These are phyloP conservation scores for Andrena trimmerana DNA, from an alignment of 2,888 invertebrate species.

Conservation along the genomic window DNA sequence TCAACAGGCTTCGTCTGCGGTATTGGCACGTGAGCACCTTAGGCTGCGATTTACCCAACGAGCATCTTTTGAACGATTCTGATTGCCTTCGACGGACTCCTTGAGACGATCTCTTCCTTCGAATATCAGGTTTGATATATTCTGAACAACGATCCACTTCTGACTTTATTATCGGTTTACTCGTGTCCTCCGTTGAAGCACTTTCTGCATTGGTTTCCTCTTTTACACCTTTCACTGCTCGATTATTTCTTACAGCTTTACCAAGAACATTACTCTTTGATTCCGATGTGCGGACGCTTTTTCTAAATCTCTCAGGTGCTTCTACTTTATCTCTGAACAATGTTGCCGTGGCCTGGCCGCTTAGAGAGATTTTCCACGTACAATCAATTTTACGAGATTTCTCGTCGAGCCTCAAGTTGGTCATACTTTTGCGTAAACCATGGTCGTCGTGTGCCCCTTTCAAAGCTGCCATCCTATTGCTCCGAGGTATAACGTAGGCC, in stretches of 20 bases:
- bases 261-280: not conserved
- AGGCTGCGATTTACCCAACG: conserved; percentile 15
- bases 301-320: not conserved
- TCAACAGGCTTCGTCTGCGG: conserved; percentile 58
- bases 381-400: conserved; percentile 18
- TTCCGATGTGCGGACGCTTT: not conserved
- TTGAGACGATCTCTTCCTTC: not conserved
- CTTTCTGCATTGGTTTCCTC: not conserved
- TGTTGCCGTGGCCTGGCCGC: conserved; percentile 24
- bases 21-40: conserved; percentile 63
- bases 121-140: not conserved
- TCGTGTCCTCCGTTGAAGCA: not conserved
- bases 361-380: conserved; percentile 43
- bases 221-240: not conserved
- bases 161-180: not conserved
- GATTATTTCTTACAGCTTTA: not conserved
- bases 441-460: conserved; percentile 67
- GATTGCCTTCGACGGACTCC: conserved; percentile 4
- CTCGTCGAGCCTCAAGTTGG: conserved; percentile 60
- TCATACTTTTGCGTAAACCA: conserved; percentile 69
- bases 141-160: not conserved
- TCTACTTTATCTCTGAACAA: not conserved
- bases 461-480: conserved; percentile 42
- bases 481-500: conserved; percentile 62
- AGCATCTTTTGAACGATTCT: not conserved